A percentile compares a stretch with the other conserved stretches of the same genome.
phyloP scores from a whole-genome alignment of 2,888 invertebrate species.

The Brachyopa scutellaris region DNA sequence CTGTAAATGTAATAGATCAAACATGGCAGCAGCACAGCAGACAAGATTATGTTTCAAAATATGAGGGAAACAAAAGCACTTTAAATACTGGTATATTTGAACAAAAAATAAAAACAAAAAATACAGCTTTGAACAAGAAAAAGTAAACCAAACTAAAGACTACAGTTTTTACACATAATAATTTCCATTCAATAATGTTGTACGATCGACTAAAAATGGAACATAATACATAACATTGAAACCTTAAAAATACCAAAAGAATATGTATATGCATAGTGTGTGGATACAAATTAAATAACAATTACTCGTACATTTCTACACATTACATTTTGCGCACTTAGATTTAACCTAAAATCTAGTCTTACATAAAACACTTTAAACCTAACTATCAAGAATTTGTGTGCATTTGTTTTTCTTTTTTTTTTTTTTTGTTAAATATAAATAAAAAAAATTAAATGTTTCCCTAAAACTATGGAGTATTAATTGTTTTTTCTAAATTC shows the following conservation, averaged over 20 bases:
- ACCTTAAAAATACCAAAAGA: slow-evolving; percentile 54
- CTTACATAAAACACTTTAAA: slow-evolving; percentile 67
- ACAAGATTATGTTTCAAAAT: too few relatives aligned
- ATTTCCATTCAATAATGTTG: slow-evolving; percentile 35
- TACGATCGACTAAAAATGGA: slow-evolving; percentile 23
- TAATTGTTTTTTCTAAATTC: slow-evolving; percentile 43
- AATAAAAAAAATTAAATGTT: slow-evolving; percentile 46
- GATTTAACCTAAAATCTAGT: slow-evolving; percentile 65
- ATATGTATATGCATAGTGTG: neutral
- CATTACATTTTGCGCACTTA: slow-evolving; percentile 61
- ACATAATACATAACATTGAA: too few relatives aligned
- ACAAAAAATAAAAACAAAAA: slow-evolving; percentile 8
- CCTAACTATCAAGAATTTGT: slow-evolving; percentile 66
- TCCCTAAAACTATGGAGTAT: slow-evolving; percentile 37
- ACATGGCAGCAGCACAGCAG: too few relatives aligned
- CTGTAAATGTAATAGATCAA: too few relatives aligned
- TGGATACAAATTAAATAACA: slow-evolving; percentile 45
- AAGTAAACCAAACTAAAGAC: slow-evolving; percentile 8
- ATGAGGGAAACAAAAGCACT: neutral
- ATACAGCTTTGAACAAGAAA: slow-evolving; percentile 10
- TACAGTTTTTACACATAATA: slow-evolving; percentile 35
- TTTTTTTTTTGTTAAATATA: slow-evolving; percentile 27
- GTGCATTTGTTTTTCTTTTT: slow-evolving; percentile 36
- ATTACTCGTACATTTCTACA: slow-evolving; percentile 41
- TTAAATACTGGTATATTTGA: slow-evolving; percentile 39